Evolutionary conservation across 2,888 invertebrate genomes (phyloP), one percentile per base, ranked within the genome.

Genomic region (Halictus ligatus): DNA sequence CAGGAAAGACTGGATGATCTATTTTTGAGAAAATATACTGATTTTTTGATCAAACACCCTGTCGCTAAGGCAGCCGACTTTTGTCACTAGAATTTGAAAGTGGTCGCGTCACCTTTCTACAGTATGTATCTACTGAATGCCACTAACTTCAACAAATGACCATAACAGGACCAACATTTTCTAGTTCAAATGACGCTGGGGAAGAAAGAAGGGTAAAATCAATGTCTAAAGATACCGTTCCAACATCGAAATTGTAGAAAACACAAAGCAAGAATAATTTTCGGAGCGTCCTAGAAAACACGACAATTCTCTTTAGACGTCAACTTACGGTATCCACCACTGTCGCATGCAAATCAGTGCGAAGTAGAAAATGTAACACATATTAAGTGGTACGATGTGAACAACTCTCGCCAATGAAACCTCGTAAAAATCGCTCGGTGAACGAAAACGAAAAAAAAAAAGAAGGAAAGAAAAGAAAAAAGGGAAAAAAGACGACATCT

Each of bases 401-500:
- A 64, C 64, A 18, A 64, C 29, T 64, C 64, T 29, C 64, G 64
- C 15, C 64, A 29, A 15, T 7, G 64, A 8, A 2, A 18, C 25
- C 64, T 64, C 29, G 64, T 15, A 64, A 64, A 64, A 25, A 29
- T 15, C 64, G 29, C 64, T 64, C 29, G 64, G 1, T 1, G 64
- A 64, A 15, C 18, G 64, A 64, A 15, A n/a, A 58, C 6, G 8
- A 58, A n/a, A n/a, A n/a, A 35, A n/a, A 35, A 35, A 4, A 4
- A 35, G 5, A 35, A 35, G 2, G 35, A 35, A 35, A 35, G 35
- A 35, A 35, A n/a, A 35, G 35, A 35, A 35, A 35, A 29, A 64
- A 58, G n/a, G 25, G 4, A 18, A 15, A 29, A 21, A 29, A 48
- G 58, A n/a, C 72, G 54, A 78, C 72, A 81, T 87, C 92, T 90